Evolutionary conservation across 2,113 vertebrate species (phyloP), one percentile per base, ranked within the genome.

Genomic region (Calidris pygmaea): DNA sequence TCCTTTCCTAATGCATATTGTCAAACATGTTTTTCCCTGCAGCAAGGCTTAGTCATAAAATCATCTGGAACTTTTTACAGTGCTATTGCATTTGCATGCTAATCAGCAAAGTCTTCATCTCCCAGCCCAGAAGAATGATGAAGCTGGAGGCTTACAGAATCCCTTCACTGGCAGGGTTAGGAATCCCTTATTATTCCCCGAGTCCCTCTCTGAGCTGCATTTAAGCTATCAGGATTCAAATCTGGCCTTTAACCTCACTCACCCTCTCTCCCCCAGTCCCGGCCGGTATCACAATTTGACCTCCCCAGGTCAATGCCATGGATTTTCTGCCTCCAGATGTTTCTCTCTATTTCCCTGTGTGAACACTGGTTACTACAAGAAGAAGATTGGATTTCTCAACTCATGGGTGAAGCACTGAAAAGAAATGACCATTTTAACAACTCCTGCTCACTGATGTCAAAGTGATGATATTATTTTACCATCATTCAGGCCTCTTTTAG

Each of bases 241-340:
- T 72, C 88, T 98, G 81, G 59, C 85, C 92, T 97, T 94, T 91
- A 77, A 91, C 93, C 95, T 76, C 1, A 0, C 60, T 67, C 82
- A 85, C 1, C 35, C 83, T 41, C 41, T 89, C 34, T 74, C 56
- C 39, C 76, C 74, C 50, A 63, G 4, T 55, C 67, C 80, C 9
- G 12, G 85, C 58, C 87, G 43, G 47, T n/a, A 78, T 73, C 87
- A 74, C 45, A 84, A 15, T 30, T 79, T 75, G 56, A 93, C 94
- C 65, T 92, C 60, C 66, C 50, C 50, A 58, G 78, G 92, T 96
- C 97, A 97, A 71, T 96, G 87, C 66, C 76, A 86, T 90, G 96
- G 96, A 98, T 98, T 98, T 98, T 95, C 93, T 93, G 56, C 39
- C n/a, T 62, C 85, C 75, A 75, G 90, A n/a, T 97, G 87, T 72